Conservation (phyloP, 2,797 vertebrate species). For the Centroberyx gerrardi region DNA sequence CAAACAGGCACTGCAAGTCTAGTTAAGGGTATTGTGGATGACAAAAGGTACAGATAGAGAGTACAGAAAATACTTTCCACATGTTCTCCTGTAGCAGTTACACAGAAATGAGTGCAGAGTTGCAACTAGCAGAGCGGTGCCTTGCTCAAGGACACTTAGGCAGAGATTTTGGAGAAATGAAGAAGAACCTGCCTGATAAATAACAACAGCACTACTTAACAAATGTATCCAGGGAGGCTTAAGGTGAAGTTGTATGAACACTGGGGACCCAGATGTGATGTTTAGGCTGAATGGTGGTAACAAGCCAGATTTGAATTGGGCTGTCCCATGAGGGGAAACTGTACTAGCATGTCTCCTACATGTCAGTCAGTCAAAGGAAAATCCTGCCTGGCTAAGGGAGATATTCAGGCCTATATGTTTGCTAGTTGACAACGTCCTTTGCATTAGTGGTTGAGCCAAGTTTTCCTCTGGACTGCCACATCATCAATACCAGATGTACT, state of each 20-base stretch:
- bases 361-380: constrained; percentile 18
- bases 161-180: neutral
- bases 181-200: neutral
- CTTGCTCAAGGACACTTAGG: neutral
- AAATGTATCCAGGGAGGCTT: neutral
- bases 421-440: constrained; percentile 57
- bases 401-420: constrained; percentile 15
- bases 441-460: constrained; percentile 24
- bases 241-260: neutral
- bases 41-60: neutral
- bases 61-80: neutral
- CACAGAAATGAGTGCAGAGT: neutral
- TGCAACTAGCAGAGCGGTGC: neutral
- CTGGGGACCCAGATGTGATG: neutral
- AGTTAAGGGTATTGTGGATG: neutral
- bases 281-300: neutral
- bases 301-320: neutral
- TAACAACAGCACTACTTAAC: neutral
- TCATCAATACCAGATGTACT: constrained; percentile 66
- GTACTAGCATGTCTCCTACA: constrained; percentile 1
- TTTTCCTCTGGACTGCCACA: constrained; percentile 69
- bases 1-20: neutral
- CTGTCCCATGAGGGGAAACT: constrained; percentile 10
- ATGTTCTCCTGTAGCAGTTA: neutral
- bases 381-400: constrained; percentile 6